Conservation (phyloP, 2,113 vertebrate genomes). For the Neotoma lepida region DNA sequence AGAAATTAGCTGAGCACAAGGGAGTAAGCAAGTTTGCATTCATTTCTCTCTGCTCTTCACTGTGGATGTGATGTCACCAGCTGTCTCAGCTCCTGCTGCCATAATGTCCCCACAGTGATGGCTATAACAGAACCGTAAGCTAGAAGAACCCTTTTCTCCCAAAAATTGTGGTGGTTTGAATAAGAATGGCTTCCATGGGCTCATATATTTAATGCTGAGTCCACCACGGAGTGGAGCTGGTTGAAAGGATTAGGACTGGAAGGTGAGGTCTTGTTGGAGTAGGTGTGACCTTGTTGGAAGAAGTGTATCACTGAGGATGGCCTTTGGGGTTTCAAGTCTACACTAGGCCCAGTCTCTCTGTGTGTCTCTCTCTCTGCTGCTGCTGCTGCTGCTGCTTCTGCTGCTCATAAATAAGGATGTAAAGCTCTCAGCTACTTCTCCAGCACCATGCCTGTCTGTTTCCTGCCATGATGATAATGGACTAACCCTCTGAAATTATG, state of each 20-base stretch:
- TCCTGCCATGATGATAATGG: not conserved
- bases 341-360: not conserved
- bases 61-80: not conserved
- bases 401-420: not conserved
- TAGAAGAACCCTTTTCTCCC: not conserved
- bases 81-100: not conserved
- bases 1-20: not conserved
- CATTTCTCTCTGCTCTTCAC: not conserved
- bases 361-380: not conserved
- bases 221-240: not conserved
- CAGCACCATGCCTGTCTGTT: not conserved
- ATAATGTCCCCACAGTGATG: not conserved
- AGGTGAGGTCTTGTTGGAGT: not conserved
- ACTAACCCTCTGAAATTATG: not conserved
- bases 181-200: not conserved
- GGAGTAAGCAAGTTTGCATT: not conserved
- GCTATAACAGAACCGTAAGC: not conserved
- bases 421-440: not conserved
- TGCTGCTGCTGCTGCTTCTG: accelerated
- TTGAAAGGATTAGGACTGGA: not conserved
- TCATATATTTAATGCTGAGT: not conserved
- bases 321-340: not conserved
- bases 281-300: not conserved
- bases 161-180: not conserved
- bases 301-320: not conserved